phyloP scores from a whole-genome alignment of 2,888 invertebrate species.

The Oligia strigilis region DNA sequence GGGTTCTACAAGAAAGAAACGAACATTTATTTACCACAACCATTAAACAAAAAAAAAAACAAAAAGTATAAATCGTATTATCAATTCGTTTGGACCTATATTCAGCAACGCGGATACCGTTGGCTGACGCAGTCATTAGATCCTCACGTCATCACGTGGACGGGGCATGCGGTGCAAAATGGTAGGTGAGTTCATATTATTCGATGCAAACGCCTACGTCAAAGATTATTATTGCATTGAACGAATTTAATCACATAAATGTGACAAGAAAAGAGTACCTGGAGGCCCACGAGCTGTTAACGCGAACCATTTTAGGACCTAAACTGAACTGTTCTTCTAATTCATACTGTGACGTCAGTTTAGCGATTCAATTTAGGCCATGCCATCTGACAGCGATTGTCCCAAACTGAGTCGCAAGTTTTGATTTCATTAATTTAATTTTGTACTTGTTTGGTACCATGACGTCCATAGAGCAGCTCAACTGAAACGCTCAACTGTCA shows the following conservation, averaged over 20 bases:
- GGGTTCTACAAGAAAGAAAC: constrained; percentile 92
- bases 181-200: not conserved
- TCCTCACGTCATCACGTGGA: not conserved
- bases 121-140: not conserved
- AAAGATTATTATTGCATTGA: not conserved
- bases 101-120: not conserved
- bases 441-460: too few relatives aligned
- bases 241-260: not conserved
- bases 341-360: too few relatives aligned
- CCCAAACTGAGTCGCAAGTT: too few relatives aligned
- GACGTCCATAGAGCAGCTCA: too few relatives aligned
- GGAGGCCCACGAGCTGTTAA: not conserved
- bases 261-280: not conserved
- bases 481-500: too few relatives aligned
- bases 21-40: not conserved
- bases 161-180: not conserved
- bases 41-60: not conserved
- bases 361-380: too few relatives aligned
- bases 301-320: too few relatives aligned
- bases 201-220: not conserved
- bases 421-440: too few relatives aligned
- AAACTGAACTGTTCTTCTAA: too few relatives aligned
- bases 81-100: not conserved
- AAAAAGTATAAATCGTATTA: not conserved
- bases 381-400: too few relatives aligned